Evolutionary conservation across 2,888 invertebrate species (phyloP).

Genomic region (Melanargia galathea): DNA sequence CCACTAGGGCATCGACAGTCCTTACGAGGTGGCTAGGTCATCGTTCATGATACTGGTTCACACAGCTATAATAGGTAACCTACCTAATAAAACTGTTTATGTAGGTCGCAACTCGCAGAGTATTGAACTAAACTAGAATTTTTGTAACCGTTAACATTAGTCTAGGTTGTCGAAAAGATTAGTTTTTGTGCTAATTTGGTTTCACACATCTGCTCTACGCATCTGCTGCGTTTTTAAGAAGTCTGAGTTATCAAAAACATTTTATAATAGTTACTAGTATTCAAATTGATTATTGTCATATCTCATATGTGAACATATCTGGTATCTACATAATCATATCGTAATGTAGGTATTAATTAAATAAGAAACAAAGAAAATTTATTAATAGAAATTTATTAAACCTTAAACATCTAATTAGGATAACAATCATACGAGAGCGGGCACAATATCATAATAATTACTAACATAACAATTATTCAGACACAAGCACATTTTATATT

Average conservation of each 20-base stretch:
- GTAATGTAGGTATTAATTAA: background rate
- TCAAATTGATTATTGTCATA: too few species aligned
- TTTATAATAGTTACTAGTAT: too few species aligned
- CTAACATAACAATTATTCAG: background rate
- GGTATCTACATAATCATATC: too few species aligned
- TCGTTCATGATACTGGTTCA: too few species aligned
- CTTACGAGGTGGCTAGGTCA: slow-evolving; percentile 58
- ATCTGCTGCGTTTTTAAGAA: background rate
- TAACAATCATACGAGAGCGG: slow-evolving; percentile 5
- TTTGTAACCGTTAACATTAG: background rate
- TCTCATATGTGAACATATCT: too few species aligned
- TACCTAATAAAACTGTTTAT: slow-evolving; percentile 54
- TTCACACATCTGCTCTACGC: background rate
- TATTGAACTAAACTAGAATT: slow-evolving; percentile 39
- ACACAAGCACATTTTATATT: slow-evolving; percentile 18
- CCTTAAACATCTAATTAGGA: slow-evolving; percentile 3
- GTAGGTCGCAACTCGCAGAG: slow-evolving; percentile 64
- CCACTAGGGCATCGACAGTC: slow-evolving; percentile 74
- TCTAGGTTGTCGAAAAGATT: background rate
- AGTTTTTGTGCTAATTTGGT: background rate
- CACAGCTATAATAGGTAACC: too few species aligned
- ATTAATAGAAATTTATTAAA: slow-evolving; percentile 13
- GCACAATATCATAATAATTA: background rate
- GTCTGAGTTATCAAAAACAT: background rate
- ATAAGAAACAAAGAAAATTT: background rate